phyloP scores from a whole-genome alignment of 1,140 invertebrate species.

The Drosophila mauritiana region DNA sequence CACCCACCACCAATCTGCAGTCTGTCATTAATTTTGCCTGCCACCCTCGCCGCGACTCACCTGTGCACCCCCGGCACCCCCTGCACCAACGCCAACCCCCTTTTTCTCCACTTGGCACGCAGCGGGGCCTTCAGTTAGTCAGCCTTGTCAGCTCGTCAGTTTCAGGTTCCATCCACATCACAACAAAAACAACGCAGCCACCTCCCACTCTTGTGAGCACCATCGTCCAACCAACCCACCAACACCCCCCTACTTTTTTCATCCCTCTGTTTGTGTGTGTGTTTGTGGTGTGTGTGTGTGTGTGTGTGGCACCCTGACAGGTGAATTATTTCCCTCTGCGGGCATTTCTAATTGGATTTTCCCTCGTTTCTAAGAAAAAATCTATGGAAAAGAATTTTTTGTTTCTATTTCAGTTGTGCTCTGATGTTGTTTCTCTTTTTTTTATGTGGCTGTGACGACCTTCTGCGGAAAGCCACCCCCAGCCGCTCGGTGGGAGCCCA shows the following conservation, averaged over 20 bases:
- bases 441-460: slow-evolving; percentile 44
- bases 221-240: too few relatives aligned
- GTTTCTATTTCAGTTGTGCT: slow-evolving; percentile 38
- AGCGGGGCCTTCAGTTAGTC: slow-evolving; percentile 72
- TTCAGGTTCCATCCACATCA: slow-evolving; percentile 63
- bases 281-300: slow-evolving; percentile 22
- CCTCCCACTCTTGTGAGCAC: background rate
- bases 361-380: slow-evolving; percentile 84
- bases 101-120: slow-evolving; percentile 33
- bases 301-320: slow-evolving; percentile 68
- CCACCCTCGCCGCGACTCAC: slow-evolving; percentile 26
- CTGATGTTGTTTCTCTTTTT: slow-evolving; percentile 9
- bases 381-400: slow-evolving; percentile 78
- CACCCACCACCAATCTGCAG: slow-evolving; percentile 46
- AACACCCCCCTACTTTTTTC: background rate
- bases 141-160: slow-evolving; percentile 74
- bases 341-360: slow-evolving; percentile 84
- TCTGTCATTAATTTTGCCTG: slow-evolving; percentile 61
- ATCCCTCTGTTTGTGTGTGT: slow-evolving; percentile 8
- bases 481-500: background rate
- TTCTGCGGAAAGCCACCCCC: slow-evolving; percentile 43
- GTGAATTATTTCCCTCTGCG: slow-evolving; percentile 84
- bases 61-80: background rate
- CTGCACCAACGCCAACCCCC: background rate
- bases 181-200: slow-evolving; percentile 47